These are phyloP conservation scores for Tretioscincus oriximinensis DNA, from an alignment of 2,113 vertebrate genomes.

Conservation along the genomic window DNA sequence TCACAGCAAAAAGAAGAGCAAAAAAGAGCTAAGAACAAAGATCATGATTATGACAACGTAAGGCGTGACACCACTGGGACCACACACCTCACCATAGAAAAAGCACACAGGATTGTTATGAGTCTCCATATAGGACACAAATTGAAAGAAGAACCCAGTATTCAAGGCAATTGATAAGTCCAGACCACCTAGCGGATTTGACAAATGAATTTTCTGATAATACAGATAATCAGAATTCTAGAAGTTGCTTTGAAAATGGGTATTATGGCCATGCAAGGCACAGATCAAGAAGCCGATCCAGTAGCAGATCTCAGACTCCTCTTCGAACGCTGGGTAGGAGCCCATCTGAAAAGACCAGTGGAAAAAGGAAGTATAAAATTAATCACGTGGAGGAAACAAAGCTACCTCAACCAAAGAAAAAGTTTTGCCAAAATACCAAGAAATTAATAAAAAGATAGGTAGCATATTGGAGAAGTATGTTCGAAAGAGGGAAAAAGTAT, in stretches of 20 bases:
- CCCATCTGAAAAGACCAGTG: slow-evolving; percentile 82
- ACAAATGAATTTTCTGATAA: slow-evolving; percentile 62
- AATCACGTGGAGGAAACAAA: slow-evolving; percentile 68
- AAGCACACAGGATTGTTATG: slow-evolving; percentile 64
- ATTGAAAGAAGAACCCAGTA: slow-evolving; percentile 65
- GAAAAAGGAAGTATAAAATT: slow-evolving; percentile 92
- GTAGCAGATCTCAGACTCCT: slow-evolving; percentile 72
- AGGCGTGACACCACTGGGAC: slow-evolving; percentile 64
- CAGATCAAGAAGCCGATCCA: slow-evolving; percentile 77
- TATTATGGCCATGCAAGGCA: slow-evolving; percentile 71
- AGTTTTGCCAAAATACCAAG: slow-evolving; percentile 54
- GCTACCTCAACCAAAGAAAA: slow-evolving; percentile 54
- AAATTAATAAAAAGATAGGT: slow-evolving; percentile 63
- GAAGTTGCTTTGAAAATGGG: slow-evolving; percentile 72
- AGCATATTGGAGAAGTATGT: slow-evolving; percentile 68
- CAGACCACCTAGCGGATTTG: slow-evolving; percentile 70
- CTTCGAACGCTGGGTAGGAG: slow-evolving; percentile 66
- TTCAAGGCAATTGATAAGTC: slow-evolving; percentile 72
- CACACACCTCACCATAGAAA: slow-evolving; percentile 77
- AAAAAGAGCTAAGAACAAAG: slow-evolving; percentile 72
- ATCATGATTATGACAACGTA: slow-evolving; percentile 70
- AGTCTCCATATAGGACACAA: slow-evolving; percentile 71
- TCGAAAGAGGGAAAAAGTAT: slow-evolving; percentile 76
- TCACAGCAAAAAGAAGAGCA: slow-evolving; percentile 69
- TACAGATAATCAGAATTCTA: slow-evolving; percentile 68